Conservation (phyloP, 2,113 vertebrate genomes). For the Dissostichus mawsoni region DNA sequence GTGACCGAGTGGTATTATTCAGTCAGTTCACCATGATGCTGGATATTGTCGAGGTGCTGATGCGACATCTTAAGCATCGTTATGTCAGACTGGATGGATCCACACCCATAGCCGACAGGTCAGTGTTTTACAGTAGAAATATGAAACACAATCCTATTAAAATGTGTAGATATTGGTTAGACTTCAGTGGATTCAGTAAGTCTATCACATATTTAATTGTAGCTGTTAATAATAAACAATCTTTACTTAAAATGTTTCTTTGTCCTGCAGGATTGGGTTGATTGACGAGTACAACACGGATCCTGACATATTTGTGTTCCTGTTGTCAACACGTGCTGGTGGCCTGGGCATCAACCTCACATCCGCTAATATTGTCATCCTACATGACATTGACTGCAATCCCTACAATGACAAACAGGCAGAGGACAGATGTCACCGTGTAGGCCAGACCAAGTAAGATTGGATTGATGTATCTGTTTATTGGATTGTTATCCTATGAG, state of each 20-base stretch:
- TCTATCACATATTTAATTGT: background rate
- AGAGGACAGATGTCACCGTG: constrained; percentile 95
- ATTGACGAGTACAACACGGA: constrained; percentile 97
- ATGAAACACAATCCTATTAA: too few species aligned
- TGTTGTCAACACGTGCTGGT: constrained; percentile 97
- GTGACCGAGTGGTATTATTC: constrained; percentile 94
- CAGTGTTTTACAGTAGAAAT: background rate
- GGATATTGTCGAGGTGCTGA: constrained; percentile 94
- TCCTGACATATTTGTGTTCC: constrained; percentile 93
- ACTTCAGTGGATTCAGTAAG: background rate
- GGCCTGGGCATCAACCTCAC: constrained; percentile 97
- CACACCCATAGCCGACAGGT: constrained; percentile 92
- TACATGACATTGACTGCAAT: constrained; percentile 99
- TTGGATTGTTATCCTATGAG: background rate
- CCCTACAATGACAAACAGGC: constrained; percentile 99
- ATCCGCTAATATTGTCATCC: constrained; percentile 95
- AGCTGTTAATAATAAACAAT: too few species aligned
- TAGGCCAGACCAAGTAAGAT: constrained; percentile 90
- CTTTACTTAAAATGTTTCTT: background rate
- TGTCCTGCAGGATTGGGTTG: constrained; percentile 89
- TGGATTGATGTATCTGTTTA: background rate
- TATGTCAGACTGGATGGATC: constrained; percentile 94
- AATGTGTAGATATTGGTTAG: background rate
- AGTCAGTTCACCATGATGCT: constrained; percentile 99
- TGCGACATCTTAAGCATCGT: constrained; percentile 89